These are phyloP conservation scores for Etheostoma nigrum DNA, from an alignment of 2,797 vertebrate genomes.

Conservation along the genomic window DNA sequence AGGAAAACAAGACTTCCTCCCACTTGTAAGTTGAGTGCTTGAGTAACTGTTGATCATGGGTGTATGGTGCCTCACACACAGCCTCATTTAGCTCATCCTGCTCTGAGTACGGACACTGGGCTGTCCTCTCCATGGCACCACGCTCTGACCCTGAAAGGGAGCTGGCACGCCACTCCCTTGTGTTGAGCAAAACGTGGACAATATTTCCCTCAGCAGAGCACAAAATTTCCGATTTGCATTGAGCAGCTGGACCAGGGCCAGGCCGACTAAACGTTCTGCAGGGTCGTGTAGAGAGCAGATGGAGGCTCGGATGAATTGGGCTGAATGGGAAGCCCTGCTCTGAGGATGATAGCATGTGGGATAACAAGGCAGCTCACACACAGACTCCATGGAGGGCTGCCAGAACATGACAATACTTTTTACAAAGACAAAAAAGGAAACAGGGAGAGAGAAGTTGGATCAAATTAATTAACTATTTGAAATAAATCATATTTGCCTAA, in stretches of 20 bases:
- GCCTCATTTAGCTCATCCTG: constrained; percentile 6
- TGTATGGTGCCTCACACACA: not conserved
- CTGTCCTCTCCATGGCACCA: constrained; percentile 21
- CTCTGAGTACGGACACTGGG: constrained; percentile 23
- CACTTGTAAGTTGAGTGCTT: not conserved
- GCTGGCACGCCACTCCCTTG: constrained; percentile 31
- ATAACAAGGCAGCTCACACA: constrained; percentile 16
- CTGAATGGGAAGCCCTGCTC: constrained; percentile 24
- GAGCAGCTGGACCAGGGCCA: constrained; percentile 12
- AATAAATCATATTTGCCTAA: not conserved
- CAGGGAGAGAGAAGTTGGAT: not conserved
- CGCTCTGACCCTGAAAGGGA: constrained; percentile 40
- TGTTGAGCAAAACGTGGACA: constrained; percentile 16
- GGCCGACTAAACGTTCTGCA: constrained; percentile 36
- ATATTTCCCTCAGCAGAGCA: constrained; percentile 39
- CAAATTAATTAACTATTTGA: not conserved
- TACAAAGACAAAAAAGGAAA: not conserved
- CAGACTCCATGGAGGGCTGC: not conserved
- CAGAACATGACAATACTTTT: constrained; percentile 21
- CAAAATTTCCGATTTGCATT: constrained; percentile 49
- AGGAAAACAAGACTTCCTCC: too few species aligned
- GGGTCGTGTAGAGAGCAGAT: constrained; percentile 30
- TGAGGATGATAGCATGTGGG: constrained; percentile 22
- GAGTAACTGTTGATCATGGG: constrained; percentile 18
- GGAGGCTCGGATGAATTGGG: constrained; percentile 38